Evolutionary conservation across 2,113 vertebrate species (phyloP).

Genomic region (Spheniscus mendiculus): DNA sequence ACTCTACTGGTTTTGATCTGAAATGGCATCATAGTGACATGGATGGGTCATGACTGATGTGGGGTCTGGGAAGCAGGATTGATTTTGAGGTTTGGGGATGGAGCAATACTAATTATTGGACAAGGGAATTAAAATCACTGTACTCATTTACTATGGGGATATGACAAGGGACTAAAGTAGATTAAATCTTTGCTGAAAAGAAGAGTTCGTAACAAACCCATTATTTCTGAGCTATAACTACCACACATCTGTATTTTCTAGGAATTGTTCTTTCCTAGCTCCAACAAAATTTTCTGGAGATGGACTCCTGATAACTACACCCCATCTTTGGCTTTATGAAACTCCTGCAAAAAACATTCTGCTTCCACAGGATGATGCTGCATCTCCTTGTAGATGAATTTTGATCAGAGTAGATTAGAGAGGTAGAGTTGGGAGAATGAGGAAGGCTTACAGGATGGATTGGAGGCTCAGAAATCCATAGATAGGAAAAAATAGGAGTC

Average conservation of each 20-base stretch:
- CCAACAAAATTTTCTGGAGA: background rate
- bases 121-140: background rate
- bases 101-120: background rate
- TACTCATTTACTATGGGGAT: background rate
- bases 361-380: background rate
- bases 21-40: background rate
- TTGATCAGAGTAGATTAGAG: background rate
- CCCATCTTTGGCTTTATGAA: background rate
- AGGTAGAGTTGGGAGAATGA: background rate
- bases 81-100: background rate
- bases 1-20: background rate
- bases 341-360: background rate
- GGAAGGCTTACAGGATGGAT: background rate
- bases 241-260: background rate
- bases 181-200: background rate
- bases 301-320: background rate
- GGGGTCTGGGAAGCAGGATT: background rate
- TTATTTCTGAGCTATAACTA: background rate
- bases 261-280: background rate
- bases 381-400: background rate
- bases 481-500: background rate
- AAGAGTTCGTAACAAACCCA: background rate
- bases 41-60: background rate
- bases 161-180: background rate
- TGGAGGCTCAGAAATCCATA: background rate